These are phyloP conservation scores for Drosophila kanekoi DNA, from an alignment of 2,888 invertebrate species.

Conservation along the genomic window DNA sequence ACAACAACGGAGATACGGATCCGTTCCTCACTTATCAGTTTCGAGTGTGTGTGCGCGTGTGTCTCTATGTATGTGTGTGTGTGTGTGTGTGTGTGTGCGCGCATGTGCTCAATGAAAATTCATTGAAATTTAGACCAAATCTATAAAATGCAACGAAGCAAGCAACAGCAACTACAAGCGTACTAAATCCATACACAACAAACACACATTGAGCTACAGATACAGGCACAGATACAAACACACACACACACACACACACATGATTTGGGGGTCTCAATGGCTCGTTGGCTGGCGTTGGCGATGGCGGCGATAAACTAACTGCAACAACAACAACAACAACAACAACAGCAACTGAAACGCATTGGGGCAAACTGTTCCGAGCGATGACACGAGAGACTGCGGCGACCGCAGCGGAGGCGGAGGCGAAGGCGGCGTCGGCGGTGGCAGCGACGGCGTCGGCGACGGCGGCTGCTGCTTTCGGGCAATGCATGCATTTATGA, in stretches of 20 bases:
- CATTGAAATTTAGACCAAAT: conserved; percentile 79
- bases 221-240: conserved; percentile 18
- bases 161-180: conserved; percentile 50
- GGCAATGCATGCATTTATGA: conserved; percentile 75
- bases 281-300: conserved; percentile 47
- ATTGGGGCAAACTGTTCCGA: conserved; percentile 54
- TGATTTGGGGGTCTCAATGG: conserved; percentile 56
- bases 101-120: conserved; percentile 73
- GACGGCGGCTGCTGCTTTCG: conserved; percentile 28
- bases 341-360: conserved; percentile 40
- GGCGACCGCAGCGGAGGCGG: conserved; percentile 37
- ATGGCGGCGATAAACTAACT: conserved; percentile 69
- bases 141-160: conserved; percentile 77
- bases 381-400: conserved; percentile 58
- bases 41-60: conserved; percentile 8
- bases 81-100: conserved; percentile 12
- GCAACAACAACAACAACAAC: conserved; percentile 37
- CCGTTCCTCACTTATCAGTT: conserved; percentile 70
- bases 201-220: conserved; percentile 12
- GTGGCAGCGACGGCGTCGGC: conserved; percentile 20
- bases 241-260: conserved; percentile 5
- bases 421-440: conserved; percentile 11
- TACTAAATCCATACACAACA: conserved; percentile 44
- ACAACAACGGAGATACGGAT: conserved; percentile 68
- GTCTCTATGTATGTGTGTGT: conserved; percentile 13